Conservation (phyloP, 2,797 vertebrate species). For the Xyrichtys novacula region DNA sequence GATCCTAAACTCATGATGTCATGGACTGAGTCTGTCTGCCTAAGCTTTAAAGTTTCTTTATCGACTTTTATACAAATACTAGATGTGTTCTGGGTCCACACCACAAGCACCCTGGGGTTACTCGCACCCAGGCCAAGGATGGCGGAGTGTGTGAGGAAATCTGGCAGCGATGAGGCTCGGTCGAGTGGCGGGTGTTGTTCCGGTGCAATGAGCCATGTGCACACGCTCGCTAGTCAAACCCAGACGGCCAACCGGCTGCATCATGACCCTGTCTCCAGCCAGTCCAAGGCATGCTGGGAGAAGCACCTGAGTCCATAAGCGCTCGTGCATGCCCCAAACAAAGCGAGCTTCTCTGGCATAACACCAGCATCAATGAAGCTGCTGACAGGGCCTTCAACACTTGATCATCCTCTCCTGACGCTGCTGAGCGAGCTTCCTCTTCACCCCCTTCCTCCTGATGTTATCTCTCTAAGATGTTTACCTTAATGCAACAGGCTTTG, state of each 20-base stretch:
- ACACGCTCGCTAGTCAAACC: constrained; percentile 53
- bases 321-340: constrained; percentile 44
- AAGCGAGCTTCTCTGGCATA: constrained; percentile 47
- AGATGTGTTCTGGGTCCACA: constrained; percentile 3
- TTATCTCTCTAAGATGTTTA: constrained; percentile 67
- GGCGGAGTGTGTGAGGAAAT: constrained; percentile 44
- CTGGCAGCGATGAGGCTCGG: constrained; percentile 53
- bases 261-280: constrained; percentile 48
- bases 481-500: constrained; percentile 38
- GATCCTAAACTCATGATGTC: constrained; percentile 66
- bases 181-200: constrained; percentile 64
- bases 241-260: constrained; percentile 51
- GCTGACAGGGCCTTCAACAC: constrained; percentile 75
- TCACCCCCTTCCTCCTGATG: constrained; percentile 39
- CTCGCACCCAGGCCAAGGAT: constrained; percentile 14
- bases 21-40: constrained; percentile 47
- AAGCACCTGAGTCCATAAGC: constrained; percentile 43
- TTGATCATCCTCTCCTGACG: constrained; percentile 55
- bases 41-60: constrained; percentile 33
- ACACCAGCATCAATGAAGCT: constrained; percentile 59
- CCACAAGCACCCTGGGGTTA: constrained; percentile 37
- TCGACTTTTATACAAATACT: not conserved
- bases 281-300: constrained; percentile 51
- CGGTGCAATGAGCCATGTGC: constrained; percentile 69
- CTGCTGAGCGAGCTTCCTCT: constrained; percentile 59